phyloP scores from a whole-genome alignment of 2,888 invertebrate genomes.

The Microctonus brassicae region DNA sequence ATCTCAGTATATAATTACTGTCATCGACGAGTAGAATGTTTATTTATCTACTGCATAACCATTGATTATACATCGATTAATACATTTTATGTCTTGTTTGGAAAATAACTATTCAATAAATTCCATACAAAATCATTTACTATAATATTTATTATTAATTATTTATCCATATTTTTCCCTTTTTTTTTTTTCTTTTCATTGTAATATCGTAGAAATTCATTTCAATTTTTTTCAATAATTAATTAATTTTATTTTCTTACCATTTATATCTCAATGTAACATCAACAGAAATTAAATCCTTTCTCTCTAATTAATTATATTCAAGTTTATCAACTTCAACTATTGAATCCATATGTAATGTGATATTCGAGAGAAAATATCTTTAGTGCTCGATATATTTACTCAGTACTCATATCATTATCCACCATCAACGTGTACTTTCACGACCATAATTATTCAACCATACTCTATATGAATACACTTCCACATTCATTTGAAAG shows the following conservation, averaged over 20 bases:
- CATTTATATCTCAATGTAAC: neutral
- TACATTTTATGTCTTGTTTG: neutral
- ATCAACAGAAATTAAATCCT: neutral
- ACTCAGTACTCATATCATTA: conserved; percentile 2
- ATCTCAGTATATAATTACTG: conserved; percentile 15
- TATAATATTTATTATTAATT: neutral
- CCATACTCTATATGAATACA: neutral
- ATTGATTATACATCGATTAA: conserved; percentile 20
- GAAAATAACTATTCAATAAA: neutral
- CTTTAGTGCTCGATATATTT: conserved; percentile 7
- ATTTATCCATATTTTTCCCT: too few species aligned
- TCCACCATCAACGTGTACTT: conserved; percentile 10
- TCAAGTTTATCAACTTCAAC: neutral
- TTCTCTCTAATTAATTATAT: conserved; percentile 15
- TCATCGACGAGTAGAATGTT: conserved; percentile 6
- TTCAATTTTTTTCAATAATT: too few species aligned
- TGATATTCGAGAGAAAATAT: conserved; percentile 16
- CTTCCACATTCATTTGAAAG: conserved; percentile 30
- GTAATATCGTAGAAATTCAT: too few species aligned
- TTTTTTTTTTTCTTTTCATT: neutral
- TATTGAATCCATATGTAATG: conserved; percentile 3
- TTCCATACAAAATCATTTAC: neutral
- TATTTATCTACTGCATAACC: conserved; percentile 21
- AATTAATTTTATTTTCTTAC: too few species aligned
- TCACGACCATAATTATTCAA: conserved; percentile 22